Conservation (phyloP, 2,797 vertebrate genomes). For the Lepus oiostolus region DNA sequence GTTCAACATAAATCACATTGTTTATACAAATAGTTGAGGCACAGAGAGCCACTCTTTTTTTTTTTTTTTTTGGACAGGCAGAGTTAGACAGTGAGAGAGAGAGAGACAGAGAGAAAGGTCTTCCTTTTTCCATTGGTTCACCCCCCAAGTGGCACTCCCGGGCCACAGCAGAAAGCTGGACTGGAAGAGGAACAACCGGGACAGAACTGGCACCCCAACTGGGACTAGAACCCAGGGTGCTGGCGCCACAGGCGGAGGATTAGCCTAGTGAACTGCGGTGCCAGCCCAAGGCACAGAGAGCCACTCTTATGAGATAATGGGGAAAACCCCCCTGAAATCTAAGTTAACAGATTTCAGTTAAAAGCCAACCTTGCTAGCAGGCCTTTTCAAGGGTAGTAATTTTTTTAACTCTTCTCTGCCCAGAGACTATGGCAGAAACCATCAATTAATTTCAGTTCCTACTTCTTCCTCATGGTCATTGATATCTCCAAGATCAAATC, state of each 20-base stretch:
- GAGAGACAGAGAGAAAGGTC: too few relatives aligned
- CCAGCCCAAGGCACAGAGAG: too few relatives aligned
- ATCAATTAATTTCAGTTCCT: background rate
- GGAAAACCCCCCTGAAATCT: background rate
- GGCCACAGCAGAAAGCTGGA: too few relatives aligned
- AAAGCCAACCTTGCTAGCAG: background rate
- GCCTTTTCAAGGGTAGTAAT: background rate
- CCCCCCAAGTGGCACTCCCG: too few relatives aligned
- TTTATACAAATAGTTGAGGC: background rate
- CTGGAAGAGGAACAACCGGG: too few relatives aligned
- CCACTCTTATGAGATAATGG: accelerated
- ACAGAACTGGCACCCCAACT: too few relatives aligned
- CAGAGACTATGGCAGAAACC: background rate
- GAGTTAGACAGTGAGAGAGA: too few relatives aligned
- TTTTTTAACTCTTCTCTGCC: background rate
- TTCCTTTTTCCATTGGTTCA: too few relatives aligned
- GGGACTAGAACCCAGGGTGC: too few relatives aligned
- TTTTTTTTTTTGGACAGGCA: too few relatives aligned
- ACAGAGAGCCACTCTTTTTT: background rate
- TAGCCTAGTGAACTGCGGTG: too few relatives aligned
- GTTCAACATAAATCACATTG: background rate
- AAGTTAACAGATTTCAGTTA: background rate
- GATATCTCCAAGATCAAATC: background rate
- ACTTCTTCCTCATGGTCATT: background rate
- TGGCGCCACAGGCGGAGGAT: too few relatives aligned